These are phyloP conservation scores for Trogon melanurus DNA, from an alignment of 2,113 vertebrate genomes.

Conservation along the genomic window DNA sequence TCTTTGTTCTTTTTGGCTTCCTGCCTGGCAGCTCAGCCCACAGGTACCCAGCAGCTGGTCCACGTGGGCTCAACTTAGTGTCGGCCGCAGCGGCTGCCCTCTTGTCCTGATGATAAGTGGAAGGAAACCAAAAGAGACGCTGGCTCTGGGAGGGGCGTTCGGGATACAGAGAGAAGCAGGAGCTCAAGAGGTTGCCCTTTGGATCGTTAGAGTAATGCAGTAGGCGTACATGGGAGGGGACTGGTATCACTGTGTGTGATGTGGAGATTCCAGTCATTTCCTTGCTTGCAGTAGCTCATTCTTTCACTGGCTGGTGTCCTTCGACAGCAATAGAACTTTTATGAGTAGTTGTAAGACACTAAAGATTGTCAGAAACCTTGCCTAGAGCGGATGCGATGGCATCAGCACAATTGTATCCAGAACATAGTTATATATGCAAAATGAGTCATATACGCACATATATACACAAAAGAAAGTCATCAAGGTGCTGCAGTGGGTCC, in stretches of 20 bases:
- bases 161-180: not conserved
- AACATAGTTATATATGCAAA: not conserved
- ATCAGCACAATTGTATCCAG: not conserved
- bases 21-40: fast-evolving
- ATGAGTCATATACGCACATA: not conserved
- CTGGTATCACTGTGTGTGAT: not conserved
- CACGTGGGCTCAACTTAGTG: not conserved
- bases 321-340: not conserved
- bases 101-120: not conserved
- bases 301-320: not conserved
- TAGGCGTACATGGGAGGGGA: not conserved
- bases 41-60: not conserved
- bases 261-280: not conserved
- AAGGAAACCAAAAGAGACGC: not conserved
- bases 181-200: not conserved
- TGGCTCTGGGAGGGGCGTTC: not conserved
- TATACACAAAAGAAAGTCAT: too few relatives aligned
- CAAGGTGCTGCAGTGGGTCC: too few relatives aligned
- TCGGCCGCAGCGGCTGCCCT: fast-evolving
- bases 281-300: not conserved
- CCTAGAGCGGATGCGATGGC: not conserved
- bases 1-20: not conserved
- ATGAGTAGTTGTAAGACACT: not conserved
- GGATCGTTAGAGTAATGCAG: not conserved
- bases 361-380: not conserved